Conservation (phyloP, 2,888 invertebrate genomes). For the Toxonevra muliebris region DNA sequence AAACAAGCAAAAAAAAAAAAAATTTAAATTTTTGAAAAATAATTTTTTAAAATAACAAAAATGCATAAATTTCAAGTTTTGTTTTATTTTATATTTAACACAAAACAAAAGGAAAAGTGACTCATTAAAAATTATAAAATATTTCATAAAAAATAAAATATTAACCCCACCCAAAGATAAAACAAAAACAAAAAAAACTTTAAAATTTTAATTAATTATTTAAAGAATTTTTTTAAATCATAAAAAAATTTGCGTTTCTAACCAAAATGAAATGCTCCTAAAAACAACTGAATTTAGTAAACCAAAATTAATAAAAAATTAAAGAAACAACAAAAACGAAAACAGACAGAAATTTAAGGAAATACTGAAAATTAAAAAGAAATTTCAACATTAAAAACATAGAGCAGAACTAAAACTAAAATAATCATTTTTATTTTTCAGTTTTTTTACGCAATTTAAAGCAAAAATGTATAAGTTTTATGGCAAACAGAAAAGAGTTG, state of each 20-base stretch:
- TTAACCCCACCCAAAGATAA: slow-evolving; percentile 21
- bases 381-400: background rate
- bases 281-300: slow-evolving; percentile 59
- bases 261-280: slow-evolving; percentile 49
- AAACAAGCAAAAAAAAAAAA: no score
- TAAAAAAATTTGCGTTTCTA: slow-evolving; percentile 1
- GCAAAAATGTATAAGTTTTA: no score
- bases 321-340: background rate
- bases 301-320: slow-evolving; percentile 11
- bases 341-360: slow-evolving; percentile 14
- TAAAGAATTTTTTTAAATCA: slow-evolving; percentile 4
- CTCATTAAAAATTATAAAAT: background rate
- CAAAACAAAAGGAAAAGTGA: background rate
- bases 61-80: slow-evolving; percentile 12
- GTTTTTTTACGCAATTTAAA: no score
- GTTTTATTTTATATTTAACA: slow-evolving; percentile 6
- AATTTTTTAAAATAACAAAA: slow-evolving; percentile 1
- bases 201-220: slow-evolving; percentile 9
- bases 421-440: no score
- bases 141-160: background rate
- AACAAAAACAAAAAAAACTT: slow-evolving; percentile 6
- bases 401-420: background rate
- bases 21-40: no score
- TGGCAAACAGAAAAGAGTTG: no score
- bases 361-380: slow-evolving; percentile 2